These are phyloP conservation scores for Neopipo cinnamomea DNA, from an alignment of 2,113 vertebrate species.

Conservation along the genomic window DNA sequence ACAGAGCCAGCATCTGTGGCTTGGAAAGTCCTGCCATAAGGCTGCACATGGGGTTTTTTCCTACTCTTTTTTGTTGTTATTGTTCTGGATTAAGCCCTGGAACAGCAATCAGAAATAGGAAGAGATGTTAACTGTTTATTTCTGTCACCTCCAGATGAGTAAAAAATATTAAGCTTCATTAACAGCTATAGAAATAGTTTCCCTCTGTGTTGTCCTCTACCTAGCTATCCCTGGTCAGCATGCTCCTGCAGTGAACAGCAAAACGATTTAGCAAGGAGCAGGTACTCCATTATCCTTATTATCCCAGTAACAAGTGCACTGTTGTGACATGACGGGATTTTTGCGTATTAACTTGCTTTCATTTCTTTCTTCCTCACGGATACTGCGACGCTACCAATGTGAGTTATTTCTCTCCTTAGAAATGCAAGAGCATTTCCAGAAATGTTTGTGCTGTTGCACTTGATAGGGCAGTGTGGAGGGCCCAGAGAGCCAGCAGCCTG, in stretches of 20 bases:
- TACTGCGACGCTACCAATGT: not conserved
- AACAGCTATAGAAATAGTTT: not conserved
- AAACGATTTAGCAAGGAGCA: not conserved
- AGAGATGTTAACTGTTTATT: not conserved
- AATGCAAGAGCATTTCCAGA: not conserved
- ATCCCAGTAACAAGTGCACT: not conserved
- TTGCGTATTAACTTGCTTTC: not conserved
- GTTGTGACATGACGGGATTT: not conserved
- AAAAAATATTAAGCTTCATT: not conserved
- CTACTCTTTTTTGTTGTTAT: not conserved
- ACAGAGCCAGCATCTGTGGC: conserved; percentile 46
- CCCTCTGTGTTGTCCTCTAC: not conserved
- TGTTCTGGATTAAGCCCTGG: not conserved
- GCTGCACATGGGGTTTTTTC: not conserved
- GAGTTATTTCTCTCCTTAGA: not conserved
- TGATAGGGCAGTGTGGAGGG: not conserved
- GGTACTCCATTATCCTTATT: not conserved
- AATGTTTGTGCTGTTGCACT: not conserved
- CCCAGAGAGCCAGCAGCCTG: not conserved
- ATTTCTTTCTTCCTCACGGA: not conserved
- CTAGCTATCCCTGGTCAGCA: not conserved
- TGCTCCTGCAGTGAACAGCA: not conserved
- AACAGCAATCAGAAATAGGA: not conserved
- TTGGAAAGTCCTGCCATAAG: conserved; percentile 8
- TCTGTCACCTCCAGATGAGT: not conserved